Evolutionary conservation across 2,888 invertebrate genomes (phyloP).

Genomic region (Ophioninae sp.): DNA sequence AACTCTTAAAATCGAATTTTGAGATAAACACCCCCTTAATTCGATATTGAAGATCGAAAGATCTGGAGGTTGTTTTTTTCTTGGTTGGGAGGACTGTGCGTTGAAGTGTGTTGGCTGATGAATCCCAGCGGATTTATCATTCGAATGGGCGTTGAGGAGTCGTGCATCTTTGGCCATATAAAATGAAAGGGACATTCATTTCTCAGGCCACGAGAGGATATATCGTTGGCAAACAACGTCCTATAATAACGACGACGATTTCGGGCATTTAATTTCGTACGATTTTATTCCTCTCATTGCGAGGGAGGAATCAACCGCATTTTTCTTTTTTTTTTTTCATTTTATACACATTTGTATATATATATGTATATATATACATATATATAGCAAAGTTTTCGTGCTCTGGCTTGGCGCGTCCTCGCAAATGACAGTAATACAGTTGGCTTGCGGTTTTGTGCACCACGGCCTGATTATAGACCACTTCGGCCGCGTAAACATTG

Average conservation of each 20-base stretch:
- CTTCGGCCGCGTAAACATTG: slow-evolving; percentile 78
- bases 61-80: neutral
- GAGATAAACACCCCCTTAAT: neutral
- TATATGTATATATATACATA: neutral
- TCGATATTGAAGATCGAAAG: neutral
- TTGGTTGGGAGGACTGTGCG: neutral
- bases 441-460: slow-evolving; percentile 78
- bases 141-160: neutral
- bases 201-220: slow-evolving; percentile 2
- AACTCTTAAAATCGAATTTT: no score
- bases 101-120: neutral
- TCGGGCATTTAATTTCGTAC: slow-evolving; percentile 74
- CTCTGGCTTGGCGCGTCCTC: slow-evolving; percentile 65
- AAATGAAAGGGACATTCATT: slow-evolving; percentile 14
- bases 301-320: slow-evolving; percentile 68
- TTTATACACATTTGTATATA: neutral
- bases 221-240: slow-evolving; percentile 40
- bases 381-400: slow-evolving; percentile 55
- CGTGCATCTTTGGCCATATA: neutral
- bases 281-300: slow-evolving; percentile 67
- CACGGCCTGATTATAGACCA: slow-evolving; percentile 78
- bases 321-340: neutral
- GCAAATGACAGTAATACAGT: slow-evolving; percentile 79
- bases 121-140: neutral
- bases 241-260: slow-evolving; percentile 72